phyloP scores from a whole-genome alignment of 2,113 vertebrate species.

The Aldabrachelys gigantea region DNA sequence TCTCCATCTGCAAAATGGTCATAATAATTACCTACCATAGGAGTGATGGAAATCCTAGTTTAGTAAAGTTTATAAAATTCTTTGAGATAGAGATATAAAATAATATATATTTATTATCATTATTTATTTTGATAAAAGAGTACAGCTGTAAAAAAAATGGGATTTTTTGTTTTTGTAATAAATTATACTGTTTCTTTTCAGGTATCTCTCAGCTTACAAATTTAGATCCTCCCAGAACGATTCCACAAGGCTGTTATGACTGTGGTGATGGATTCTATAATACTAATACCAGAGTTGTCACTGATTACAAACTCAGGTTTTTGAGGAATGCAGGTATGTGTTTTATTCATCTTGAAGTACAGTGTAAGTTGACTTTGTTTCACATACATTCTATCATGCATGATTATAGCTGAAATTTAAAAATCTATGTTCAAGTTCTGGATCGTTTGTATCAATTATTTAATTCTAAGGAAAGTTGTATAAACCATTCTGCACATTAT shows the following conservation, averaged over 20 bases:
- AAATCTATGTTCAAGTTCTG: not conserved
- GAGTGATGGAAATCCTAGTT: not conserved
- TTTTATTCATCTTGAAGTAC: not conserved
- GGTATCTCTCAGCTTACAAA: slow-evolving; percentile 90
- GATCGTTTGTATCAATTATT: slow-evolving; percentile 11
- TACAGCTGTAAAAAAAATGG: not conserved
- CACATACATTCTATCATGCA: fast-evolving
- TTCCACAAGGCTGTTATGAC: slow-evolving; percentile 90
- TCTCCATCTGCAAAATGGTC: not conserved
- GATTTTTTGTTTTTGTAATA: not conserved
- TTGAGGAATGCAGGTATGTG: slow-evolving; percentile 90
- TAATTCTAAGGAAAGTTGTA: slow-evolving; percentile 14
- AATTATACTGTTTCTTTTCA: slow-evolving; percentile 55
- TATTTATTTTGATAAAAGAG: not conserved
- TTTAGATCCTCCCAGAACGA: slow-evolving; percentile 81
- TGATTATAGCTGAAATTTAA: not conserved
- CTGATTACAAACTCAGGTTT: slow-evolving; percentile 82
- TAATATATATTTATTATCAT: not conserved
- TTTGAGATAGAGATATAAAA: not conserved
- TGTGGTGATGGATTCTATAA: slow-evolving; percentile 95
- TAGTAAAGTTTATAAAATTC: not conserved
- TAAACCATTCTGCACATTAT: not conserved
- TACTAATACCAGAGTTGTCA: slow-evolving; percentile 83
- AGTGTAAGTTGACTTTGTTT: not conserved
- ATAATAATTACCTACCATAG: not conserved